Percentiles rank a stretch among this genome's conserved stretches.
Conservation (phyloP, 2,888 invertebrate genomes). For the Sminthurinus aureus region DNA sequence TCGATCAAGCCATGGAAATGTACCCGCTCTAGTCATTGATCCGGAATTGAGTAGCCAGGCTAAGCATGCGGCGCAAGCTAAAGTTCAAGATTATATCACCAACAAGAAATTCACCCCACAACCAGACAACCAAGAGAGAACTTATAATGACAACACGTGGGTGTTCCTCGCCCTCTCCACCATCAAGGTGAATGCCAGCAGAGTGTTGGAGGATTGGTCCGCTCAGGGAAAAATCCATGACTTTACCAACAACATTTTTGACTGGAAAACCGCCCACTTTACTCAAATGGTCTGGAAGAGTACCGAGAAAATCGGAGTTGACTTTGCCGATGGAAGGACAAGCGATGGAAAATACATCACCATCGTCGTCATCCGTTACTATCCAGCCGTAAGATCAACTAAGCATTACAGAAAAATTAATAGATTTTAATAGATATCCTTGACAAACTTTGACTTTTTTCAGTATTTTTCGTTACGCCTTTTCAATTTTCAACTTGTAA, state of each 20-base stretch:
- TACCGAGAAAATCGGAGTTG: not conserved
- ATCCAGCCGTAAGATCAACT: not conserved
- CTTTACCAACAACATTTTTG: not conserved
- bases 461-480: not conserved
- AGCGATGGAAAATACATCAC: not conserved
- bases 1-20: not conserved
- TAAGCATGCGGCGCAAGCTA: not conserved
- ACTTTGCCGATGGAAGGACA: not conserved
- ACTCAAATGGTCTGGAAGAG: conserved; percentile 7
- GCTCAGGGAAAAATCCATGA: not conserved
- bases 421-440: not conserved
- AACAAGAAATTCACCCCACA: not conserved
- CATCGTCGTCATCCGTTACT: not conserved
- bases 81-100: not conserved
- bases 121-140: not conserved
- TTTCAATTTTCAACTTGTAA: too few relatives aligned
- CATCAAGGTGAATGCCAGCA: not conserved
- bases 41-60: not conserved
- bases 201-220: not conserved
- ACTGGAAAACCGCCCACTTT: conserved; percentile 4
- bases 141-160: not conserved
- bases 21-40: not conserved
- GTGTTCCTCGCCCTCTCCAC: not conserved
- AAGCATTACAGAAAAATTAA: not conserved
- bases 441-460: not conserved